Evolutionary conservation across 2,797 vertebrate species (phyloP).

Genomic region (Xiphophorus birchmanni): DNA sequence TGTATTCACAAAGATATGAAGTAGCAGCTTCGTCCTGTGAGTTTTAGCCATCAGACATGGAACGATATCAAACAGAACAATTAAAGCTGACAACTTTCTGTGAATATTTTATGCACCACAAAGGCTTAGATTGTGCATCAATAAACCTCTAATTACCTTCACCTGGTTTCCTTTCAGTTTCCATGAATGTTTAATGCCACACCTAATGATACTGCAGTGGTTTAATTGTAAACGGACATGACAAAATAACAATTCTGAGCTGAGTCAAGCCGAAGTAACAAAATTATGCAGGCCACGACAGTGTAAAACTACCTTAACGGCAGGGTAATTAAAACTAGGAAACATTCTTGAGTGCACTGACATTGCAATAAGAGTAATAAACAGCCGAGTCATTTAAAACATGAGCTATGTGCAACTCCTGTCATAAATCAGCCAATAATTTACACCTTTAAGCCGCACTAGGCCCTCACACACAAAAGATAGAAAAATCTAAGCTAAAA

Average conservation of each 20-base stretch:
- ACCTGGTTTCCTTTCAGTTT: constrained; percentile 64
- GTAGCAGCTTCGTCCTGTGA: neutral
- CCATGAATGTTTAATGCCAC: constrained; percentile 75
- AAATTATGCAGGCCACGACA: constrained; percentile 10
- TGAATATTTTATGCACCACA: constrained; percentile 54
- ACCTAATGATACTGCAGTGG: constrained; percentile 58
- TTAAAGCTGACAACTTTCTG: constrained; percentile 66
- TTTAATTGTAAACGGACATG: constrained; percentile 47
- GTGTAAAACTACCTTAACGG: constrained; percentile 35
- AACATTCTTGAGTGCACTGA: constrained; percentile 40
- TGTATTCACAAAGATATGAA: neutral
- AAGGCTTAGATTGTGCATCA: constrained; percentile 58
- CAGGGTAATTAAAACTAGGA: constrained; percentile 62
- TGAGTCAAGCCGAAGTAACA: constrained; percentile 44
- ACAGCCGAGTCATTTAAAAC: constrained; percentile 35
- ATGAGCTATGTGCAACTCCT: constrained; percentile 24
- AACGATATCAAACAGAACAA: constrained; percentile 21
- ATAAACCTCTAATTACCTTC: constrained; percentile 65
- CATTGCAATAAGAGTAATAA: constrained; percentile 27
- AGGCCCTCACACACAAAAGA: constrained; percentile 25
- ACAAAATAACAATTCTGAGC: constrained; percentile 20
- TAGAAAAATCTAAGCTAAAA: constrained; percentile 13
- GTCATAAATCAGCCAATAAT: constrained; percentile 37
- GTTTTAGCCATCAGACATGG: constrained; percentile 10
- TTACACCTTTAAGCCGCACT: constrained; percentile 24